Percentiles rank a stretch among this genome's conserved stretches.
Conservation (phyloP, 2,888 invertebrate species). For the Acleris cristana region DNA sequence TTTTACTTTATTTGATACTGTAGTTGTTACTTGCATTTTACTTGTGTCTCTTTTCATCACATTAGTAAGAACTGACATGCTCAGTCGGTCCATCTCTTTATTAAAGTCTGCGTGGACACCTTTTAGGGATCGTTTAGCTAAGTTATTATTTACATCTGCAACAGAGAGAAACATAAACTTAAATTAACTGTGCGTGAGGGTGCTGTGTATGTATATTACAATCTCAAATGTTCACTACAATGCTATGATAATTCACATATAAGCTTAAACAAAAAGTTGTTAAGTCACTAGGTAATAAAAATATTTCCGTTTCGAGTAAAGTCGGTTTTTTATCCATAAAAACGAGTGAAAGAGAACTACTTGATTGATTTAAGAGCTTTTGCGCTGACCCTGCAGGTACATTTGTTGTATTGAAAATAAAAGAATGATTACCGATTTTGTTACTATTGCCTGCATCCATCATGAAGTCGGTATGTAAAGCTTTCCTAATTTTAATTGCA, state of each 20-base stretch:
- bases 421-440: slow-evolving; percentile 2
- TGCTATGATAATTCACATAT: neutral
- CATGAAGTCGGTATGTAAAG: slow-evolving; percentile 44
- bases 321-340: too few species aligned
- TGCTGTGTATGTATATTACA: too few species aligned
- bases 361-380: too few species aligned
- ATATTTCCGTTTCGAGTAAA: too few species aligned
- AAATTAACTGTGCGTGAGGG: neutral
- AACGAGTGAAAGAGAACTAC: too few species aligned
- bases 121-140: neutral
- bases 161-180: neutral
- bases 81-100: slow-evolving; percentile 21
- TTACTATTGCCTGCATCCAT: slow-evolving; percentile 3
- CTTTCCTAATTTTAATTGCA: slow-evolving; percentile 46
- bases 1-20: slow-evolving; percentile 12
- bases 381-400: too few species aligned
- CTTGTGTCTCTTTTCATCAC: slow-evolving; percentile 59
- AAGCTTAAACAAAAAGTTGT: too few species aligned
- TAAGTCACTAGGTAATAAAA: too few species aligned
- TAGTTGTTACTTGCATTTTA: slow-evolving; percentile 6
- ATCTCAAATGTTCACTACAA: neutral
- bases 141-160: neutral
- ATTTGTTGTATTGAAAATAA: neutral
- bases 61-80: slow-evolving; percentile 43
- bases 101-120: neutral